phyloP scores from a whole-genome alignment of 2,888 invertebrate species.

The Aricia artaxerxes region DNA sequence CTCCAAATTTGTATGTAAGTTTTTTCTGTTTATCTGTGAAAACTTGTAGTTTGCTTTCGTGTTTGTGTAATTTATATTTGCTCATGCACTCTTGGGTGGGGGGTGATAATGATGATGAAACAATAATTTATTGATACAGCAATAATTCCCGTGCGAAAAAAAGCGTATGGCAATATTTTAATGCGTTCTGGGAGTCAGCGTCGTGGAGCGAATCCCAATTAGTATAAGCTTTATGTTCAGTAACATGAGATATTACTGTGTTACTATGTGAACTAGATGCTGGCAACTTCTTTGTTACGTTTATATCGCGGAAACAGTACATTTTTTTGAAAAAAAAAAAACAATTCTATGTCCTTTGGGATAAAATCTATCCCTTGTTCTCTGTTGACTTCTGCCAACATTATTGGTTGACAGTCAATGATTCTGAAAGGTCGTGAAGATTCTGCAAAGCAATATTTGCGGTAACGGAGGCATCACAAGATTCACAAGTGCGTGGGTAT shows the following conservation, averaged over 20 bases:
- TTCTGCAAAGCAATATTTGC: not conserved
- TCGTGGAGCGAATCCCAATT: slow-evolving; percentile 68
- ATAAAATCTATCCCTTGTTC: no score
- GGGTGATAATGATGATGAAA: slow-evolving; percentile 41
- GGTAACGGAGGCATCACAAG: not conserved
- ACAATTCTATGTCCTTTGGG: no score
- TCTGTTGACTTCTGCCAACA: not conserved
- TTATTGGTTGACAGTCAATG: no score
- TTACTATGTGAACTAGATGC: slow-evolving; percentile 31
- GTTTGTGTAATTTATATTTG: no score
- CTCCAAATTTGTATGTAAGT: no score
- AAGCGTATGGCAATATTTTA: slow-evolving; percentile 62
- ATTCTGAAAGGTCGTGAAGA: not conserved
- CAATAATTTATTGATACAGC: slow-evolving; percentile 51
- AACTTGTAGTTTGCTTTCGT: no score
- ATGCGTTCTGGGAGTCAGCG: slow-evolving; percentile 64
- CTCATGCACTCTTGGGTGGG: no score
- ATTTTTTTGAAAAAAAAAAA: no score
- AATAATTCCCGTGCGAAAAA: slow-evolving; percentile 64
- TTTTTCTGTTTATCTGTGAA: no score
- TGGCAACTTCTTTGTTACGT: not conserved
- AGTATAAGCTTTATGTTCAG: slow-evolving; percentile 53
- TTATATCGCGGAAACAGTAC: no score
- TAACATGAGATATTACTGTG: slow-evolving; percentile 47
- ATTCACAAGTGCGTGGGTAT: not conserved